A percentile compares a stretch with the other conserved stretches of the same genome.
phyloP scores from a whole-genome alignment of 2,797 vertebrate genomes.

The Gila robusta region DNA sequence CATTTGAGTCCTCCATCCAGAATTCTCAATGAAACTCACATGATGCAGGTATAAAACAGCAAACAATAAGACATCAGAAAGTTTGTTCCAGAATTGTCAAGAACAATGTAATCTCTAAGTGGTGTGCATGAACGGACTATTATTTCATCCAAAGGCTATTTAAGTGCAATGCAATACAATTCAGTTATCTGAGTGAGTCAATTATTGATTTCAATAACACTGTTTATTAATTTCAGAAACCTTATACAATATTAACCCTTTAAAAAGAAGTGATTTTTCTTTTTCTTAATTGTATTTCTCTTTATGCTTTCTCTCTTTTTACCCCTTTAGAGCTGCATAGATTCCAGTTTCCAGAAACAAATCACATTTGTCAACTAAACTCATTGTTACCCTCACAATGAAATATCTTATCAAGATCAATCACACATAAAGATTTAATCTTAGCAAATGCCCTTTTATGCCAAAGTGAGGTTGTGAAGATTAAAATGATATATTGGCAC shows the following conservation, averaged over 20 bases:
- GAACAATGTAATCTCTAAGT: not conserved
- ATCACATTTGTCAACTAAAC: constrained; percentile 30
- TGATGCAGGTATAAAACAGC: constrained; percentile 11
- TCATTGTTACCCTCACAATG: constrained; percentile 31
- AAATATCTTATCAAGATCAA: constrained; percentile 46
- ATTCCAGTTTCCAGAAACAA: constrained; percentile 29
- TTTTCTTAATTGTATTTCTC: not conserved
- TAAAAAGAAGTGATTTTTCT: not conserved
- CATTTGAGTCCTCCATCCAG: not conserved
- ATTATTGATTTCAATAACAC: not conserved
- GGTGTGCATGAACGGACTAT: not conserved
- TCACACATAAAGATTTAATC: constrained; percentile 48
- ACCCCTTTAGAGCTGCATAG: not conserved
- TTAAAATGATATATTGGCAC: constrained; percentile 54
- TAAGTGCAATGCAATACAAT: not conserved
- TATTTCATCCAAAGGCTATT: not conserved
- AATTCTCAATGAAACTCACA: not conserved
- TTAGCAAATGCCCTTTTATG: constrained; percentile 46
- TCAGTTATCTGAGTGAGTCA: not conserved
- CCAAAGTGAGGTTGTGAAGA: constrained; percentile 49
- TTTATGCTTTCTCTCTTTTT: constrained; percentile 4
- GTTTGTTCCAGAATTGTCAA: not conserved
- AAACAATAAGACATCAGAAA: not conserved
- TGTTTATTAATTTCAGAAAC: not conserved
- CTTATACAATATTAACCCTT: not conserved